Conservation (phyloP, 2,113 vertebrate species). For the Sclerurus mexicanus region DNA sequence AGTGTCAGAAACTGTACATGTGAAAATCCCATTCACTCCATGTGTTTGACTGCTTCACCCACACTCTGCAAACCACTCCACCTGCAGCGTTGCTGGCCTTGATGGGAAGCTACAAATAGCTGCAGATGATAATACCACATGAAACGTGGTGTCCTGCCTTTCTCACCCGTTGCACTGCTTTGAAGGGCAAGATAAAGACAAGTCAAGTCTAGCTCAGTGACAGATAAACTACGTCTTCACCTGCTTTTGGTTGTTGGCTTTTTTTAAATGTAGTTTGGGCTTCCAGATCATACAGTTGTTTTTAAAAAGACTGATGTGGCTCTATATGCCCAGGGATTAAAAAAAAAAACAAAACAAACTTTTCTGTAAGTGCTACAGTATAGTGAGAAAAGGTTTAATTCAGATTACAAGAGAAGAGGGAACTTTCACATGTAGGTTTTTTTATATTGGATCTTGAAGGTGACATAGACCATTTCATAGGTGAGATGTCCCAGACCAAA, state of each 20-base stretch:
- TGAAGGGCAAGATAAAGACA: neutral
- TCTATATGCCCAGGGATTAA: neutral
- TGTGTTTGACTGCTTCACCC: neutral
- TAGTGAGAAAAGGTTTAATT: neutral
- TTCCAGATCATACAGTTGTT: neutral
- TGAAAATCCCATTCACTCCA: accelerated
- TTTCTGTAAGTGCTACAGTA: neutral
- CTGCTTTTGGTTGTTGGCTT: neutral
- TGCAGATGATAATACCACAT: neutral
- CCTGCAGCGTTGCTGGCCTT: neutral
- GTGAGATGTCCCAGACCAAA: neutral
- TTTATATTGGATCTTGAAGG: neutral
- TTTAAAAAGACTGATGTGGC: neutral
- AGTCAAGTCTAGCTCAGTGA: neutral
- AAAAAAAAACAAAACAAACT: neutral
- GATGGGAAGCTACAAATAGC: neutral
- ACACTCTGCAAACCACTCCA: neutral
- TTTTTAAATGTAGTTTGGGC: neutral
- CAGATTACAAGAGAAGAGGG: neutral
- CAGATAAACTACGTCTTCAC: neutral
- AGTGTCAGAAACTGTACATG: neutral
- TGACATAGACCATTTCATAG: neutral
- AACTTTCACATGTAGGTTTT: neutral
- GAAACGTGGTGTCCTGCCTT: neutral
- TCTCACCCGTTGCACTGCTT: neutral